Conservation (phyloP, 2,888 invertebrate genomes). For the Ormyrus nitidulus region DNA sequence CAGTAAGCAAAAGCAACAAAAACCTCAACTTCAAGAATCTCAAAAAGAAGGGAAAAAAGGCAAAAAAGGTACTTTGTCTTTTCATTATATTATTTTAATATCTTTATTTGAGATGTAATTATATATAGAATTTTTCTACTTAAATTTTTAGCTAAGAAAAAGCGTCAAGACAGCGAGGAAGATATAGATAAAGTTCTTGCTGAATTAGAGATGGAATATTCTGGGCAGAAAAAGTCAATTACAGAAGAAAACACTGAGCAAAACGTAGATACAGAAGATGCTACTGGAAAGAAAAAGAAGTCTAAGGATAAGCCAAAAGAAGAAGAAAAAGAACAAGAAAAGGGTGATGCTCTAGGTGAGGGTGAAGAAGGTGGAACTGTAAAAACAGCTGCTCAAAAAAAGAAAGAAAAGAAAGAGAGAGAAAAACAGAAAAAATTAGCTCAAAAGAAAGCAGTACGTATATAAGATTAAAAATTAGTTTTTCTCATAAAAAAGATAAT, state of each 20-base stretch:
- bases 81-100: neutral
- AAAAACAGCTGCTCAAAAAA: slow-evolving; percentile 91
- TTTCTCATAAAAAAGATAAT: slow-evolving; percentile 24
- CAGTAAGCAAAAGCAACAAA: slow-evolving; percentile 73
- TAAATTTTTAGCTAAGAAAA: slow-evolving; percentile 76
- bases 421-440: slow-evolving; percentile 86
- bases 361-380: slow-evolving; percentile 78
- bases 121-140: slow-evolving; percentile 2
- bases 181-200: slow-evolving; percentile 90
- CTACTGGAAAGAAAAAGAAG: slow-evolving; percentile 54
- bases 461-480: neutral
- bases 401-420: slow-evolving; percentile 91
- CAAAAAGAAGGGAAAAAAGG: slow-evolving; percentile 80
- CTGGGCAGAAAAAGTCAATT: slow-evolving; percentile 79
- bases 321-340: slow-evolving; percentile 57
- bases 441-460: slow-evolving; percentile 78
- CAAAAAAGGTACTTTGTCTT: slow-evolving; percentile 78
- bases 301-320: slow-evolving; percentile 55
- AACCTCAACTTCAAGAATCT: slow-evolving; percentile 66
- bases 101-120: slow-evolving; percentile 2
- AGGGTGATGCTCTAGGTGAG: slow-evolving; percentile 68
- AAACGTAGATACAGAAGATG: slow-evolving; percentile 55
- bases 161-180: slow-evolving; percentile 83
- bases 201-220: slow-evolving; percentile 88
- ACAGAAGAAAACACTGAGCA: slow-evolving; percentile 61